These are phyloP conservation scores for Pedionomus torquatus DNA, from an alignment of 2,113 vertebrate genomes.

Conservation along the genomic window DNA sequence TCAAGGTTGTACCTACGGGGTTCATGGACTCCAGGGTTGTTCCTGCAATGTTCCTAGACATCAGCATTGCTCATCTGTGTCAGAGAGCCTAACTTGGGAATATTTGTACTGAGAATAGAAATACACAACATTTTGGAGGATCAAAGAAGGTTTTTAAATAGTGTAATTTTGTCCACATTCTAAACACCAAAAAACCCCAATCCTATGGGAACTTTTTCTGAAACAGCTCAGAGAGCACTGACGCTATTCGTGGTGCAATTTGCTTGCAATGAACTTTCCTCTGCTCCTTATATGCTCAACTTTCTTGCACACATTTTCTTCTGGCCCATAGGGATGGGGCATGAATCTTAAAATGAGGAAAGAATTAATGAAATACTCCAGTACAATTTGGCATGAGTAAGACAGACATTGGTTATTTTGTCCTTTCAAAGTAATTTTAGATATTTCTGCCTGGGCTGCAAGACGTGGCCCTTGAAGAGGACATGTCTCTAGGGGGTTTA, in stretches of 20 bases:
- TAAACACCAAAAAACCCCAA: neutral
- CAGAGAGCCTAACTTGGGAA: neutral
- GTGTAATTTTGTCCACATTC: neutral
- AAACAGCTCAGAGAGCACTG: neutral
- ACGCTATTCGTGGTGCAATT: neutral
- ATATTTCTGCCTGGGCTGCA: neutral
- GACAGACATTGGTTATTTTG: neutral
- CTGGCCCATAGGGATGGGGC: neutral
- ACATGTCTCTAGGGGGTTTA: neutral
- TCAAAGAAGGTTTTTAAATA: neutral
- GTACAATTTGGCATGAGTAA: neutral
- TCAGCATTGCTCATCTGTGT: neutral
- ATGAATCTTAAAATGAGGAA: neutral
- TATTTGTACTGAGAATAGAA: neutral
- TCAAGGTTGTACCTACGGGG: neutral
- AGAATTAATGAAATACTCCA: neutral
- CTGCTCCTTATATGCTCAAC: neutral
- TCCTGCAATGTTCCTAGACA: neutral
- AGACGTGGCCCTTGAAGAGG: neutral
- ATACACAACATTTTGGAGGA: neutral
- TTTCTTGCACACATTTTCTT: neutral
- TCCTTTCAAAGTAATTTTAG: neutral
- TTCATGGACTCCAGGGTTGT: neutral
- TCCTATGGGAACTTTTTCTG: neutral
- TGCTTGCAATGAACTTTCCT: neutral